Evolutionary conservation across 2,888 invertebrate species (phyloP).

Genomic region (Acanthosepion lycidas): DNA sequence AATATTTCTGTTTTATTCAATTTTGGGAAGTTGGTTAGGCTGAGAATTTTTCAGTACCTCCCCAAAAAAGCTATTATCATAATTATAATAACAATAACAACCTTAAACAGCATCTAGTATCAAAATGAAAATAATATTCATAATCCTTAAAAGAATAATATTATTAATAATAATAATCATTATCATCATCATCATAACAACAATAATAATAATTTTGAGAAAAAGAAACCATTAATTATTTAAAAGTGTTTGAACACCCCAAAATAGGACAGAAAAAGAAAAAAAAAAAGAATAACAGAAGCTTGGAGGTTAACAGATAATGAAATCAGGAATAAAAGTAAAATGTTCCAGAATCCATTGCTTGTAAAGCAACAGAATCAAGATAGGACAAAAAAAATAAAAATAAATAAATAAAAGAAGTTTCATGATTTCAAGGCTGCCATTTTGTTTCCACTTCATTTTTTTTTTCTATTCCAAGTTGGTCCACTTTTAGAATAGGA

Average conservation of each 20-base stretch:
- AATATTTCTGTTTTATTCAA: no score
- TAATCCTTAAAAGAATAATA: no score
- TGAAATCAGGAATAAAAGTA: background rate
- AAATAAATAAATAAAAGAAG: background rate
- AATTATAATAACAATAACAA: no score
- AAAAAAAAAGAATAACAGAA: background rate
- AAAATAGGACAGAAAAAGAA: background rate
- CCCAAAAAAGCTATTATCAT: no score
- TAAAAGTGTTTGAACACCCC: background rate
- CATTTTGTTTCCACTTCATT: background rate
- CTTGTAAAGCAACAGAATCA: background rate
- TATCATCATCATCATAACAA: no score
- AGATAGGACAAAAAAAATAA: background rate
- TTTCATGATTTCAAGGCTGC: background rate
- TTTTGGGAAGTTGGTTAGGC: no score
- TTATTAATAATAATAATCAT: no score
- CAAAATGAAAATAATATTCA: no score
- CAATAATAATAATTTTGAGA: background rate
- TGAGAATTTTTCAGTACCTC: no score
- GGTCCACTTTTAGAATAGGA: background rate
- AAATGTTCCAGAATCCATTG: background rate
- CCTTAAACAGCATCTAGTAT: no score
- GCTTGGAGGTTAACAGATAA: background rate
- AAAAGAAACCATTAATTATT: no score
- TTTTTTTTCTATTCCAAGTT: background rate